Evolutionary conservation across 2,888 invertebrate genomes (phyloP), one percentile per base, ranked within the genome.

Genomic region (Willowsia nigromaculata): DNA sequence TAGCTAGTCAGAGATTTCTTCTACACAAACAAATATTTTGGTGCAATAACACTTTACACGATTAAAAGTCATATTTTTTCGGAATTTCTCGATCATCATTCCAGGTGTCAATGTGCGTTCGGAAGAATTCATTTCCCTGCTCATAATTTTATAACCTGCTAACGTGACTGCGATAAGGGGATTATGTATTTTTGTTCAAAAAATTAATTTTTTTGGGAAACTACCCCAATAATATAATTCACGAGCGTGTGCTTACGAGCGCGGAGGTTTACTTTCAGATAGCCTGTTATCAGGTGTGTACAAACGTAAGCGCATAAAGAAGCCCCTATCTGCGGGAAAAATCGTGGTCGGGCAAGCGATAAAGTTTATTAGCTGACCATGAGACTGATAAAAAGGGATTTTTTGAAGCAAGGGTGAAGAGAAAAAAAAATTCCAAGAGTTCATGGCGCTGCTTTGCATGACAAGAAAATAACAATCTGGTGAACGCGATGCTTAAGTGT

Each of bases 311-410:
- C 68, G 27, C 27, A 68, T 25, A 68, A 68, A 68, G 18, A 4
- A 33, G 25, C 11, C 13, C 15, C 40, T 68, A 68, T 68, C 68
- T 68, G 37, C 68, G 68, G 68, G 68, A 76, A 85, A 68, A 84
- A 27, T 76, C 85, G 76, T 76, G 76, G 76, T 59, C 33, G 47
- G 7, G 27, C 15, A 22, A 71, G 59, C 59, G 85, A 65, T 65
- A 85, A 40, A 40, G 40, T 62, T 65, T 37, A 68, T 78, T 78
- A 50, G 53, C 18, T 59, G 85, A 68, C 68, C 68, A 59, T 71
- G 76, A 62, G 85, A 85, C 76, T 76, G 85, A 85, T 85, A 85
- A 78, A 65, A 65, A 37, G 18, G 78, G 74, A 40, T 9, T 59
- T 59, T 59, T 59, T n/a, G n/a, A n/a, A n/a, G n/a, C n/a, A n/a